Conservation (phyloP, 1,140 invertebrate species). For the Anastrepha obliqua region DNA sequence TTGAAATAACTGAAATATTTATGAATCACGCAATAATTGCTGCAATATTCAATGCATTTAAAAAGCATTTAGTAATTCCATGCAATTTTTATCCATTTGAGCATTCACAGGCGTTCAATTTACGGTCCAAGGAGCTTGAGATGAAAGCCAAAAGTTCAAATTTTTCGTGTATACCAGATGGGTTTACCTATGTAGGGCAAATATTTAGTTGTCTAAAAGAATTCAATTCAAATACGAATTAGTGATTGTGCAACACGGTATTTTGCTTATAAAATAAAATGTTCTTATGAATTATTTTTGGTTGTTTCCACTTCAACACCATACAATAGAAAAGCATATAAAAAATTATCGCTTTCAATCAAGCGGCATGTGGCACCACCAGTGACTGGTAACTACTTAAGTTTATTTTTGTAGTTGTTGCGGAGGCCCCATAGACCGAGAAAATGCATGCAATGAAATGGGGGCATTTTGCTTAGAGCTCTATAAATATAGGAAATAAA, state of each 20-base stretch:
- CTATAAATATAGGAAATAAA: too few relatives aligned
- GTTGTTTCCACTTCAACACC: background rate
- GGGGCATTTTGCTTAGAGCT: too few relatives aligned
- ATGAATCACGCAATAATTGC: background rate
- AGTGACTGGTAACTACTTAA: background rate
- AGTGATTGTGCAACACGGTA: background rate
- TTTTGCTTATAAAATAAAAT: background rate
- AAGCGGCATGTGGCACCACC: background rate
- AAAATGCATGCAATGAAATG: background rate
- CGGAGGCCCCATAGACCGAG: background rate
- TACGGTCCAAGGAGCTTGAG: too few relatives aligned
- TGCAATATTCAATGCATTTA: background rate
- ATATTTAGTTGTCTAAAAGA: background rate
- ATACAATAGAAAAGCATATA: background rate
- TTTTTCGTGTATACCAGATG: background rate
- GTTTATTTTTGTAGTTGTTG: background rate
- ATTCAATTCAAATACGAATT: background rate
- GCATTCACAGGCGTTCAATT: too few relatives aligned
- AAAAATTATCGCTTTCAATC: slow-evolving; percentile 18
- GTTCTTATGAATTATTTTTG: too few relatives aligned
- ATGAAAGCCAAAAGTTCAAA: background rate
- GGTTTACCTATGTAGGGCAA: too few relatives aligned
- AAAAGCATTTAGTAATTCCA: background rate
- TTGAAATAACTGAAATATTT: background rate
- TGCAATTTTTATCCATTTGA: background rate